Evolutionary conservation across 2,113 vertebrate species (phyloP).

Genomic region (Dromas ardeola): DNA sequence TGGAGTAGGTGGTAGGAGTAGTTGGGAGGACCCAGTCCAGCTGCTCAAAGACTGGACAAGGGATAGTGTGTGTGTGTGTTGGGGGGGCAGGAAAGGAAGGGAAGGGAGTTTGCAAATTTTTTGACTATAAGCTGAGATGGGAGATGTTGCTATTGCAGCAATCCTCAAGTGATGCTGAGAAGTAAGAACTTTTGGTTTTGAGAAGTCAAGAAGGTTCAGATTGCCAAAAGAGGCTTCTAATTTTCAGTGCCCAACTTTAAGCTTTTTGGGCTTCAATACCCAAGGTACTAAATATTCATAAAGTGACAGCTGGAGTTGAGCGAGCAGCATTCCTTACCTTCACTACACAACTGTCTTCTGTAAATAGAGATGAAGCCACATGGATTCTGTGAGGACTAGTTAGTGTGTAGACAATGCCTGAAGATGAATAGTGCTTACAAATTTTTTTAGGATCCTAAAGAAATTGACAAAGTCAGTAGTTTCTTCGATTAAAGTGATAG

Average conservation of each 20-base stretch:
- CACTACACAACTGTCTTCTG: neutral
- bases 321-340: neutral
- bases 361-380: neutral
- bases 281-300: neutral
- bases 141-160: neutral
- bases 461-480: neutral
- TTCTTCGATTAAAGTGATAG: neutral
- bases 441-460: neutral
- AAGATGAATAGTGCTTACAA: neutral
- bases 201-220: neutral
- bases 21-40: neutral
- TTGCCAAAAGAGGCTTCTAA: neutral
- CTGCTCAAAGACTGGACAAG: neutral
- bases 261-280: neutral
- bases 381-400: neutral
- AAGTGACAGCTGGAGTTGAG: neutral
- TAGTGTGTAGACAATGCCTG: neutral
- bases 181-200: neutral
- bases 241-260: neutral
- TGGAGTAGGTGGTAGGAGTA: neutral
- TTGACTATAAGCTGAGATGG: neutral
- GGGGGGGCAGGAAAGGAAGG: neutral
- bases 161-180: neutral
- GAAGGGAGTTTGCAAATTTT: neutral
- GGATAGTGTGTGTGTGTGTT: too few relatives aligned